These are phyloP conservation scores for Anneissia japonica DNA, from an alignment of 35 echinoderm and acorn worm species.

Conservation along the genomic window DNA sequence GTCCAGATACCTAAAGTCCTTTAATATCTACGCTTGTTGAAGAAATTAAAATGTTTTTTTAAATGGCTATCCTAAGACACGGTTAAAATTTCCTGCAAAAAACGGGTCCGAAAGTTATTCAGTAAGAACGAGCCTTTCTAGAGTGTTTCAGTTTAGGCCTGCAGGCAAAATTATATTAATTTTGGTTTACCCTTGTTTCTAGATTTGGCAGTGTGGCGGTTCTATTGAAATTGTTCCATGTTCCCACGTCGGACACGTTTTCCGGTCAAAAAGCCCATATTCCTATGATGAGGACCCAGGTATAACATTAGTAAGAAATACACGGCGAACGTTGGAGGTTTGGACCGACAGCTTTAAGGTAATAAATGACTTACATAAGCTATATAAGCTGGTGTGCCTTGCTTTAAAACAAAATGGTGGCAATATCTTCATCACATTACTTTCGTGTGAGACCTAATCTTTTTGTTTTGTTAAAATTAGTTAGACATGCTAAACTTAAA, in stretches of 20 bases:
- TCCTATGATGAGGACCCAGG: neutral
- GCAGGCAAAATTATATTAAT: neutral
- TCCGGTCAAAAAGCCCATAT: neutral
- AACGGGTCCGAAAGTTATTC: neutral
- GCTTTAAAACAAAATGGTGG: no score
- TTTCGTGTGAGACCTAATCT: no score
- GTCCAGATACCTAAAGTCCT: no score
- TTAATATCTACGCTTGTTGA: no score
- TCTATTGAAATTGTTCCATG: conserved; percentile 8
- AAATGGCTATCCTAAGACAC: no score
- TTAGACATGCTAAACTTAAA: no score
- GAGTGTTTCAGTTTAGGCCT: neutral
- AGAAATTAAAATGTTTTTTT: no score
- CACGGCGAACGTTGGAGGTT: neutral
- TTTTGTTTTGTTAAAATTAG: no score
- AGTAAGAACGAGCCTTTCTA: neutral
- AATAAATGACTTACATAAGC: neutral
- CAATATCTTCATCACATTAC: no score
- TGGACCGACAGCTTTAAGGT: neutral
- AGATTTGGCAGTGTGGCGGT: conserved; percentile 11
- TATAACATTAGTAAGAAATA: neutral
- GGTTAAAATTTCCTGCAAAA: neutral
- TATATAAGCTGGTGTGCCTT: neutral
- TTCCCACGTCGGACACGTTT: conserved; percentile 7
- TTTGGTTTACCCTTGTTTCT: neutral